These are phyloP conservation scores for Vidua macroura DNA, from an alignment of 2,113 vertebrate species.

Conservation along the genomic window DNA sequence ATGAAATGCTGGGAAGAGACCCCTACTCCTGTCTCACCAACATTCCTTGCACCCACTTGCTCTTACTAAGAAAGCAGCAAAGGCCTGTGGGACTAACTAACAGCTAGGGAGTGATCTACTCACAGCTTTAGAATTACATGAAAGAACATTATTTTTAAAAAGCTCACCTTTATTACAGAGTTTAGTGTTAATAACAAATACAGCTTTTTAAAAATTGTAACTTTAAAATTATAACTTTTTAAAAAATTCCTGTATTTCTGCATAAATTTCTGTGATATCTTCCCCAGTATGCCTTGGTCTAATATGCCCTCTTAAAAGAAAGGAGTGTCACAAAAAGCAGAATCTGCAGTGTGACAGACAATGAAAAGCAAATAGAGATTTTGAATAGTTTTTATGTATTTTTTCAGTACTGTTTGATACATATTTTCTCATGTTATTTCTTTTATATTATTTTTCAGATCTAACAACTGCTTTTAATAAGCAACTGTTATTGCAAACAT, in stretches of 20 bases:
- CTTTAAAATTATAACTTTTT: background rate
- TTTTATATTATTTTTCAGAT: constrained; percentile 61
- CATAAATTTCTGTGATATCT: background rate
- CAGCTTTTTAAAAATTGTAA: background rate
- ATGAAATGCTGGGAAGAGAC: background rate
- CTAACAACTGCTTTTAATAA: constrained; percentile 65
- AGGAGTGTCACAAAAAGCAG: background rate
- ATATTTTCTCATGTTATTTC: constrained; percentile 40
- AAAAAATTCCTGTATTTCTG: background rate
- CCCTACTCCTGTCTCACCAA: background rate
- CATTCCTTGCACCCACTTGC: background rate
- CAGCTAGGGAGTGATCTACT: background rate
- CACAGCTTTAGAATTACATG: background rate
- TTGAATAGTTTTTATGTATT: background rate
- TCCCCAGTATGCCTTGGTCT: background rate
- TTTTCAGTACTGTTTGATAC: background rate
- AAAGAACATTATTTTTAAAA: background rate
- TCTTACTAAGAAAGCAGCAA: background rate
- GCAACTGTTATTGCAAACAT: constrained; percentile 63
- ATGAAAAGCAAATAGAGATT: background rate
- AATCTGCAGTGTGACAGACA: background rate
- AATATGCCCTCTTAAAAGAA: background rate
- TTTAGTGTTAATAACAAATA: background rate
- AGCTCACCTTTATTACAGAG: background rate
- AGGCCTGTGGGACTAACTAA: background rate